Conservation (phyloP, 1,140 invertebrate genomes). For the Pomacea maculata region DNA sequence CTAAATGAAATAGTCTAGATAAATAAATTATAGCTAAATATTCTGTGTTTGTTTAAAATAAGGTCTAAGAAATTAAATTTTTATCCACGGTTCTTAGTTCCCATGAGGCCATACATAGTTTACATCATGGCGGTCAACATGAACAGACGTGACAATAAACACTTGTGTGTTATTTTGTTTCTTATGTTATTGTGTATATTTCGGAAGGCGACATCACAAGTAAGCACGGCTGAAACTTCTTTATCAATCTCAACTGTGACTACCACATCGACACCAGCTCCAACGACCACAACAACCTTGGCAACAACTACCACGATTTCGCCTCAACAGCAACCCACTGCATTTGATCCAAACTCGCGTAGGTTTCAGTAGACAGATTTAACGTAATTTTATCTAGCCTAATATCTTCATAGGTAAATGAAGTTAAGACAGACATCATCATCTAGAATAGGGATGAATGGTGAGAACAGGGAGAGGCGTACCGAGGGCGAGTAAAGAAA, state of each 20-base stretch:
- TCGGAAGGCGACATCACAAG: conserved; percentile 1
- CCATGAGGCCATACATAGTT: conserved; percentile 36
- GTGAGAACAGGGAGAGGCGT: no score
- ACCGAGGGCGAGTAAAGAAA: no score
- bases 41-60: background rate
- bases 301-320: conserved; percentile 28
- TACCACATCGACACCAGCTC: conserved; percentile 7
- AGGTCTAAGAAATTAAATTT: background rate
- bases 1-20: background rate
- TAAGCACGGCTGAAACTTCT: background rate
- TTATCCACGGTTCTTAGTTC: background rate
- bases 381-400: no score
- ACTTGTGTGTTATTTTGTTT: conserved; percentile 8
- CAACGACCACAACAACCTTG: conserved; percentile 24
- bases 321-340: conserved; percentile 30
- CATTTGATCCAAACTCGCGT: conserved; percentile 30
- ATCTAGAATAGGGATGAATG: no score
- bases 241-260: background rate
- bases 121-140: conserved; percentile 47
- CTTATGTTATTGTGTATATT: background rate
- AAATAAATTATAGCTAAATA: background rate
- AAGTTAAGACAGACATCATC: no score
- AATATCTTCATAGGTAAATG: no score
- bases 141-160: conserved; percentile 25
- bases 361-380: background rate